These are phyloP conservation scores for Lacanobia oleracea DNA, from an alignment of 2,888 invertebrate species.

Conservation along the genomic window DNA sequence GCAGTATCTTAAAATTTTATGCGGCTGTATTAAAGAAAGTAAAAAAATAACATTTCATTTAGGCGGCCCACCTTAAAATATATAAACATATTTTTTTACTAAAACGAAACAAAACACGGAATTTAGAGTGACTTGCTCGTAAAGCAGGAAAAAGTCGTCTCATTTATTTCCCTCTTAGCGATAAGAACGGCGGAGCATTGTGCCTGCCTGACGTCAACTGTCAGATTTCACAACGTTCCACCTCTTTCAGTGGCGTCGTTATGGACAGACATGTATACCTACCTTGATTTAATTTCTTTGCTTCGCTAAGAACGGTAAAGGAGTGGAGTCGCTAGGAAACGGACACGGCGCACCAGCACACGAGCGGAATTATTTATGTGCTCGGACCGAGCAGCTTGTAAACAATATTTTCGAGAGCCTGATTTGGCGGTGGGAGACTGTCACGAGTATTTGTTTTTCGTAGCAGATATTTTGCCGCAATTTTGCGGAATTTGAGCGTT, in stretches of 20 bases:
- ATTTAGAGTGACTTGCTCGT: constrained; percentile 76
- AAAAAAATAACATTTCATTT: constrained; percentile 65
- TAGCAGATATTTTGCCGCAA: constrained; percentile 43
- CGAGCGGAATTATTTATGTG: constrained; percentile 68
- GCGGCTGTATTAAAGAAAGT: constrained; percentile 59
- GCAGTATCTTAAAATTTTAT: constrained; percentile 62
- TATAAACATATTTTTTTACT: constrained; percentile 69
- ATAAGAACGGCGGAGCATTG: constrained; percentile 82
- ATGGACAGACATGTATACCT: constrained; percentile 70
- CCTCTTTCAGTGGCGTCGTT: constrained; percentile 61
- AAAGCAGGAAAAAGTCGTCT: constrained; percentile 82
- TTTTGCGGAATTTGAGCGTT: constrained; percentile 42
- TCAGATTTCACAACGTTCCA: constrained; percentile 80
- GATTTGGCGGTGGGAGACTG: constrained; percentile 28
- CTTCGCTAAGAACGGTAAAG: constrained; percentile 55
- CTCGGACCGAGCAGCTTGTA: constrained; percentile 51
- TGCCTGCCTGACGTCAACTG: constrained; percentile 81
- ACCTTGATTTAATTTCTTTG: constrained; percentile 77
- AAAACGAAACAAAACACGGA: constrained; percentile 76
- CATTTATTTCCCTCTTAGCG: constrained; percentile 86
- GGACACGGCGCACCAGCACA: constrained; percentile 61
- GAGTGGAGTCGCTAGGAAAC: constrained; percentile 46
- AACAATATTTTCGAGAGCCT: constrained; percentile 51
- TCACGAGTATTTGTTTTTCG: constrained; percentile 58
- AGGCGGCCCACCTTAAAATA: constrained; percentile 59